Percentiles rank a stretch among this genome's conserved stretches.
Evolutionary conservation across 2,888 invertebrate species (phyloP).

Genomic region (Rhagonycha fulva): DNA sequence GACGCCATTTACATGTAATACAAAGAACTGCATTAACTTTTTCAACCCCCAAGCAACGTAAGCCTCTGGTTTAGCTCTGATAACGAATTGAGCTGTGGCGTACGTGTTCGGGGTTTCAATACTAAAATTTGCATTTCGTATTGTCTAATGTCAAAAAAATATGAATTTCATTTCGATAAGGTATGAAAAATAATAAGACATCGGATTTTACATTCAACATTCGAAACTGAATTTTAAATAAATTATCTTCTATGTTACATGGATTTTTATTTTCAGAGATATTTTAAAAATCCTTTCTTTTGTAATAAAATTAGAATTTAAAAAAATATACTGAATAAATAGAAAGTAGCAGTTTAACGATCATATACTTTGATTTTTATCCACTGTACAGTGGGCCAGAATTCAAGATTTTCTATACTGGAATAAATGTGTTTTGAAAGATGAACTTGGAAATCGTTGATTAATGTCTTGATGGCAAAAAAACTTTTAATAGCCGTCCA

Average conservation of each 20-base stretch:
- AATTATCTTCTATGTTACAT: background rate
- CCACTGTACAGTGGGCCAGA: too few species aligned
- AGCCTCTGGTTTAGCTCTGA: conserved; percentile 37
- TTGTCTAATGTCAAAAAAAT: conserved; percentile 28
- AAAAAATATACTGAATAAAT: too few species aligned
- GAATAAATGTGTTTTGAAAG: too few species aligned
- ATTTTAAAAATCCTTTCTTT: background rate
- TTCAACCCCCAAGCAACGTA: conserved; percentile 32
- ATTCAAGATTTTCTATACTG: too few species aligned
- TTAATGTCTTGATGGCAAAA: too few species aligned
- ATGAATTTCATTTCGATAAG: conserved; percentile 27
- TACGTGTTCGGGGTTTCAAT: conserved; percentile 36
- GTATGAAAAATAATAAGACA: background rate
- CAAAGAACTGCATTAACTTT: conserved; percentile 32
- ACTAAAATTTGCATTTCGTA: conserved; percentile 25
- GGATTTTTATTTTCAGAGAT: background rate
- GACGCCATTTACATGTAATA: conserved; percentile 39
- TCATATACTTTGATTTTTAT: background rate
- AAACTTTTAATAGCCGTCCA: too few species aligned
- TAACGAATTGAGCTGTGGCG: conserved; percentile 43
- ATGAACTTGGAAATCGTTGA: too few species aligned
- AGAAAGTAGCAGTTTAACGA: too few species aligned
- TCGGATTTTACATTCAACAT: background rate
- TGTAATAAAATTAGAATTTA: background rate
- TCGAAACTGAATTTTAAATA: background rate